Base-by-base conservation (phyloP, 2,113 vertebrate species). In the Tamias sibiricus region DNA sequence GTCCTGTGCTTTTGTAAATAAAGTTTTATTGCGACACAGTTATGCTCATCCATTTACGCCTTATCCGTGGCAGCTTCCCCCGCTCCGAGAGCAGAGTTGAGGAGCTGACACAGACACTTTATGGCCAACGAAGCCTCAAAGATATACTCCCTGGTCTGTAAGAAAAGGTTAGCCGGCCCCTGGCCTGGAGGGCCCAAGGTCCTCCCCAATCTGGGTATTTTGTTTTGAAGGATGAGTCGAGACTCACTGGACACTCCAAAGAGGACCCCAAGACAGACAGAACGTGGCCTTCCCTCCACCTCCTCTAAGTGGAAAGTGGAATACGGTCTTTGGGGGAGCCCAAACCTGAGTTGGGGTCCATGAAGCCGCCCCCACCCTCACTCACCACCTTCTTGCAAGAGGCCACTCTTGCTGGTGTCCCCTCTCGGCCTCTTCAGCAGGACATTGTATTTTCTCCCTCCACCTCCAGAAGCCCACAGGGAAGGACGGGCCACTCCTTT, bases 41-140 rank as follows among this genome's bases (percentile, higher is more conserved):
- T 30, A 30, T 2, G 0, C 14, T 24, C 26, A n/a, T 26, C 19
- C 54, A 0, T 59, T 3, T 30, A 10, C 1, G 5, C 26, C 8
- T 26, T 24, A 1, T 11, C 54, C 16, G 8, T 19, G 4, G 4
- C 79, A 59, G 75, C 28, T 83, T 64, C 8, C 57, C 16, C 8
- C 49, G 26, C 12, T 12, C 17, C 57, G 32, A 32, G 59, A 64
- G 17, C 40, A 44, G 37, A 44, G 57, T 28, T 32, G 57, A 64
- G n/a, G 30, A 32, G 22, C 4, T 83, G 20, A 57, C 52, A 52
- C 20, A 8, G 20, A 57, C 4, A 35, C 35, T 12, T 9, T 19
- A 24, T 9, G 16, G 19, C 30, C 37, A 5, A 30, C 26, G 42
- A 6, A 59, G 7, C 80, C 57, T 62, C 28, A 42, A 32, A 57